These are phyloP conservation scores for Noctua janthe DNA, from an alignment of 2,888 invertebrate genomes.

Conservation along the genomic window DNA sequence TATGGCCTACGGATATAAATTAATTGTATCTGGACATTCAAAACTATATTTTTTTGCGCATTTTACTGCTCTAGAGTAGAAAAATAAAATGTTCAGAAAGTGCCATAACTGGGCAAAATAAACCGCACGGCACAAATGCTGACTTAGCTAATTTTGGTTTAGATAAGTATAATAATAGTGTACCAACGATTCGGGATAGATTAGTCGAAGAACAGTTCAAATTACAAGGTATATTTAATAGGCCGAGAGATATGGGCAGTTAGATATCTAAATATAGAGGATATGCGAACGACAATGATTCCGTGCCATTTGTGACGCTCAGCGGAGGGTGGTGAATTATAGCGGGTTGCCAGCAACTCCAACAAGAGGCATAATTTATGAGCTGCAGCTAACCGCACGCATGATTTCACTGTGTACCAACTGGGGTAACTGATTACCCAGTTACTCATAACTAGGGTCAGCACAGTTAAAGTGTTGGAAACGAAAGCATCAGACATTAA, in stretches of 20 bases:
- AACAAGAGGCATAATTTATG: slow-evolving; percentile 51
- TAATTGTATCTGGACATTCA: not conserved
- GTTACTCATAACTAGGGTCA: not conserved
- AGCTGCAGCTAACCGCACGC: slow-evolving; percentile 44
- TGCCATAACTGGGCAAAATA: not conserved
- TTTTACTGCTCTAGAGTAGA: not conserved
- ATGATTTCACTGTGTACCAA: slow-evolving; percentile 12
- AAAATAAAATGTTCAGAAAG: not conserved
- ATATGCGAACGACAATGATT: slow-evolving; percentile 29
- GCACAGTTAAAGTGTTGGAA: not conserved
- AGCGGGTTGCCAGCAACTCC: slow-evolving; percentile 12
- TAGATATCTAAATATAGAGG: not conserved
- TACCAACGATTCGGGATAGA: not conserved
- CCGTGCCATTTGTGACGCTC: slow-evolving; percentile 53
- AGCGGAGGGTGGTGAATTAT: slow-evolving; percentile 44
- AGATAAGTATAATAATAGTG: not conserved
- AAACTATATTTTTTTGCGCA: not conserved
- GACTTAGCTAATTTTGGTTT: not conserved
- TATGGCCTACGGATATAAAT: not conserved
- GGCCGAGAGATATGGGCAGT: not conserved
- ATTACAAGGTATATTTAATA: not conserved
- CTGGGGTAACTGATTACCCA: slow-evolving; percentile 15
- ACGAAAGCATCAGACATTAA: not conserved
- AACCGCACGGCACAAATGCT: too few species aligned
- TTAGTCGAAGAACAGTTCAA: not conserved